Evolutionary conservation across 2,797 vertebrate genomes (phyloP).

Genomic region (Leucoraja ocellata): DNA sequence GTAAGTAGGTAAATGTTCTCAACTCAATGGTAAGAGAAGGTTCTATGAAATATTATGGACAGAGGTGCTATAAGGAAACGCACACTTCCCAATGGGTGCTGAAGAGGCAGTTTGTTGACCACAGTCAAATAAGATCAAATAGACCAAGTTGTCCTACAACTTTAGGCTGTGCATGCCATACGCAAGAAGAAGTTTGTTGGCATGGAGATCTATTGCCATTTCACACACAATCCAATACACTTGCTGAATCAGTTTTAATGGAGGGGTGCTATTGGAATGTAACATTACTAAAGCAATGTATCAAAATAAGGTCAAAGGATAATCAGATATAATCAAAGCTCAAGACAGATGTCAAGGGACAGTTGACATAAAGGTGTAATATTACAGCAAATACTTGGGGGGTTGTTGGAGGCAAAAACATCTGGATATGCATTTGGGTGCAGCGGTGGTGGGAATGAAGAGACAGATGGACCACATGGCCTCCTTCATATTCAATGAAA

Average conservation of each 20-base stretch:
- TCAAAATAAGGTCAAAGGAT: neutral
- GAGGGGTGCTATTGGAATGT: neutral
- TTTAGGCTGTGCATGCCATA: too few species aligned
- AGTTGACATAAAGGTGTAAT: neutral
- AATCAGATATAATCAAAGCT: neutral
- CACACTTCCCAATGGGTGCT: too few species aligned
- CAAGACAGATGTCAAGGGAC: neutral
- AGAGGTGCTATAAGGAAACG: too few species aligned
- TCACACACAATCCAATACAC: neutral
- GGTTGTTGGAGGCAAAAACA: neutral
- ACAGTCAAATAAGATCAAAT: too few species aligned
- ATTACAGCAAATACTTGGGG: neutral
- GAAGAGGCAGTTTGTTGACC: neutral
- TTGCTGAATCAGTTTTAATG: neutral
- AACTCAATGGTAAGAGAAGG: too few species aligned
- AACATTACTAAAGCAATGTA: neutral
- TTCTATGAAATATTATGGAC: too few species aligned
- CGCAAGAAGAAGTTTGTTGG: neutral
- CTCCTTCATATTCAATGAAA: neutral
- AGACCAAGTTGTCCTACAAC: too few species aligned
- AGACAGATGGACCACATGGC: neutral
- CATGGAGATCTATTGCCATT: neutral
- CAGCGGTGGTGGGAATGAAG: neutral
- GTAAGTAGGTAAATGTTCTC: too few species aligned
- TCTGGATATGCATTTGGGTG: neutral